Evolutionary conservation across 2,797 vertebrate genomes (phyloP), one percentile per base, ranked within the genome.

Genomic region (Sebastes dallii): DNA sequence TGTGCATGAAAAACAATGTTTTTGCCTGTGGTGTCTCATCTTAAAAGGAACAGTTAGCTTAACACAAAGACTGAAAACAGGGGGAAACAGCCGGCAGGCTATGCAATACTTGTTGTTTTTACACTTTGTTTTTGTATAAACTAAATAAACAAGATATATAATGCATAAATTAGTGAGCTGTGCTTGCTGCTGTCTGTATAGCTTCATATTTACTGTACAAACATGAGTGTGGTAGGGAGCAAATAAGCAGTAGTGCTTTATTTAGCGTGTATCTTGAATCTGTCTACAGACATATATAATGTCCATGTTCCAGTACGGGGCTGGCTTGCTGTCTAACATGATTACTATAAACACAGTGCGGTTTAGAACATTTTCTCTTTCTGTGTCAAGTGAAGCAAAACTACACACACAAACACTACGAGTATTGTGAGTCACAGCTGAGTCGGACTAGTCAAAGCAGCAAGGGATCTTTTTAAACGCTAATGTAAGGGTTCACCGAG

Each of bases 401-500:
- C 29, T 18, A 58, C 69, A 76, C 36, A 71, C 66, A 54, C 32
- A 36, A 59, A 75, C 55, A 71, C 25, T 6, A 12, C 59, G 54
- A 46, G 20, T 29, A 66, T 9, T 69, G 24, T 27, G 30, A 67
- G 69, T 79, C 59, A 34, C 46, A 52, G 46, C 22, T 74, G 18
- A 24, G 42, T 67, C 52, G 56, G 32, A 50, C 27, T 14, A 74
- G 66, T 77, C 34, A 36, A 64, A 66, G 84, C 62, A 73, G 67
- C 11, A 1, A 30, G 58, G 58, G 75, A 14, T 27, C 22, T 36
- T 86, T 82, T 84, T 62, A 67, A 75, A 54, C 65, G 24, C 79
- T 75, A 85, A 80, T 88, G 58, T 70, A n/a, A 72, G 79, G 78
- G 73, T 59, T 79, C 42, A 58, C 27, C 18, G 59, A 75, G 70